Percentiles rank a stretch among this genome's conserved stretches.
Evolutionary conservation across 1,140 invertebrate species (phyloP).

Genomic region (Drosophila micromelanica): DNA sequence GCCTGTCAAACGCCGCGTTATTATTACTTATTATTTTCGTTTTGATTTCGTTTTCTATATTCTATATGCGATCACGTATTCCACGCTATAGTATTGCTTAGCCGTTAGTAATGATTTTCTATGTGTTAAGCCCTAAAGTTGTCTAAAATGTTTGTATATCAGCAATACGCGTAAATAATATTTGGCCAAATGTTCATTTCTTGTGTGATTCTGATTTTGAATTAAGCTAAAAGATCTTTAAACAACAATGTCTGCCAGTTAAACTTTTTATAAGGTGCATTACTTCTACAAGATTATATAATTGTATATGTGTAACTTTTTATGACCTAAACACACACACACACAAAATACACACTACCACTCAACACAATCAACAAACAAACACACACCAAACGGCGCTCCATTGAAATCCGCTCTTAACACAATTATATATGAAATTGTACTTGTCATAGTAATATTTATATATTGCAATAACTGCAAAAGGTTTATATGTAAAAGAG

Average conservation of each 20-base stretch:
- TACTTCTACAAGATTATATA: conserved; percentile 55
- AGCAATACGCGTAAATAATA: conserved; percentile 41
- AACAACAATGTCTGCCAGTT: conserved; percentile 65
- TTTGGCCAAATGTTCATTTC: conserved; percentile 38
- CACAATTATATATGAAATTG: conserved; percentile 57
- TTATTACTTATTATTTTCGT: conserved; percentile 47
- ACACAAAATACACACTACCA: conserved; percentile 1
- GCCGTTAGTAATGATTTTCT: conserved; percentile 48
- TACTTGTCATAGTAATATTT: conserved; percentile 80
- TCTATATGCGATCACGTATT: conserved; percentile 60
- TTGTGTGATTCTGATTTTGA: conserved; percentile 48
- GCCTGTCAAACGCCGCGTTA: conserved; percentile 41
- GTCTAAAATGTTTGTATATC: conserved; percentile 43
- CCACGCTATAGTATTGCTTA: conserved; percentile 71
- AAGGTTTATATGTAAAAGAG: conserved; percentile 48
- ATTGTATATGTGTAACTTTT: conserved; percentile 43
- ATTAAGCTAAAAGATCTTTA: conserved; percentile 48
- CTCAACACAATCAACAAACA: not conserved
- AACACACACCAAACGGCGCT: conserved; percentile 38
- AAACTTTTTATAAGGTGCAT: conserved; percentile 63
- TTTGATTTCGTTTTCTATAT: conserved; percentile 42
- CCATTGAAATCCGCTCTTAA: conserved; percentile 37
- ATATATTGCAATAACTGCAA: conserved; percentile 66
- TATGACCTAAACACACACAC: conserved; percentile 31
- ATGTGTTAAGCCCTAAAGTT: conserved; percentile 62